Evolutionary conservation across 2,113 vertebrate genomes (phyloP).

Genomic region (Ammodytes dubius): DNA sequence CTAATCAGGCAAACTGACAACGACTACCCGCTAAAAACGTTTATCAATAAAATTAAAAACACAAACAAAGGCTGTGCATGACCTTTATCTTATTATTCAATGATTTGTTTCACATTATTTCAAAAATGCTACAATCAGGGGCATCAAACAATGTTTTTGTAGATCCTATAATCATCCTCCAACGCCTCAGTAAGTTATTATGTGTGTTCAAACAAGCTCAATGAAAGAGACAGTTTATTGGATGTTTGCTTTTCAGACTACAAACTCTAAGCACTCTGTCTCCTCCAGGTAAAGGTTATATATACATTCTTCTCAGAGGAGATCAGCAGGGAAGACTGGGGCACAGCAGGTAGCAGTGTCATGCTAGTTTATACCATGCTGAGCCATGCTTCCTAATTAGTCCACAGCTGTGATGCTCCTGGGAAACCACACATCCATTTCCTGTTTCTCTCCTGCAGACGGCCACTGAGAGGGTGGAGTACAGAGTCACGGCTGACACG

Average conservation of each 20-base stretch:
- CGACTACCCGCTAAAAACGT: not conserved
- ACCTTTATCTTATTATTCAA: constrained; percentile 7
- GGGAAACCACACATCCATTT: constrained; percentile 60
- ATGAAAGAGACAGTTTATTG: constrained; percentile 29
- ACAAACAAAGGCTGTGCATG: not conserved
- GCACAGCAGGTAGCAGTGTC: constrained; percentile 63
- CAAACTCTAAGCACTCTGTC: constrained; percentile 26
- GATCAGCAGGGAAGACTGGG: constrained; percentile 43
- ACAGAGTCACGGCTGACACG: constrained; percentile 15
- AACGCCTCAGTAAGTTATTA: constrained; percentile 7
- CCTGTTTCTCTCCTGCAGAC: constrained; percentile 37
- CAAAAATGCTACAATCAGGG: not conserved
- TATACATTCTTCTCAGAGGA: constrained; percentile 45
- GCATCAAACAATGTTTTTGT: not conserved
- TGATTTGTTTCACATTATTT: constrained; percentile 6
- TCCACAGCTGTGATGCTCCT: constrained; percentile 70
- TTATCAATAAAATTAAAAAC: not conserved
- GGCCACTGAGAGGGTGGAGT: constrained; percentile 34
- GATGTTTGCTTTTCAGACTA: constrained; percentile 21
- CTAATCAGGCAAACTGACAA: constrained; percentile 30
- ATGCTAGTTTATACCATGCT: constrained; percentile 49
- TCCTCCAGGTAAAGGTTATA: constrained; percentile 68
- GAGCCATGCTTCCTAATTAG: constrained; percentile 69
- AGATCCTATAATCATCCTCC: not conserved
- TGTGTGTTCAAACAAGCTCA: constrained; percentile 25